Percentiles rank a stretch among this genome's conserved stretches.
These are phyloP conservation scores for Raja brachyura DNA, from an alignment of 2,113 vertebrate species.

Conservation along the genomic window DNA sequence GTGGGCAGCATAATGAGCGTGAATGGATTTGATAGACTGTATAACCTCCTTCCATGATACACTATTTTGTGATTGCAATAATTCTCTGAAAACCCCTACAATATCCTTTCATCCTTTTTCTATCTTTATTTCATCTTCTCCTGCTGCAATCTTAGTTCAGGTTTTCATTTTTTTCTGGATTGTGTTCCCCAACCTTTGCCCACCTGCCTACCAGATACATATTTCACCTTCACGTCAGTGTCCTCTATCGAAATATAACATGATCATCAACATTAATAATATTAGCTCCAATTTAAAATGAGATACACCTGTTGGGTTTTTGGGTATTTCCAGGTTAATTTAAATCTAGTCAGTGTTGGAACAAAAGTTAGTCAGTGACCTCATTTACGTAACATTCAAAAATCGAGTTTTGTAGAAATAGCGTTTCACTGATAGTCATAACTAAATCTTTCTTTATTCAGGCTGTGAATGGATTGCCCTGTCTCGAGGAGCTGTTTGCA, in stretches of 20 bases:
- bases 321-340: neutral
- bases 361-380: neutral
- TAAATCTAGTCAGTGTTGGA: neutral
- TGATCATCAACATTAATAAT: neutral
- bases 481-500: constrained; percentile 28
- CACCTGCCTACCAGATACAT: neutral
- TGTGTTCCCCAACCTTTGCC: neutral
- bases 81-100: neutral
- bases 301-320: neutral
- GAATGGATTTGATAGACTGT: too few species aligned
- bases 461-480: constrained; percentile 24
- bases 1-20: too few species aligned
- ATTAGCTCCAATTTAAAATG: neutral
- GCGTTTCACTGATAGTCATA: neutral
- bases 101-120: neutral
- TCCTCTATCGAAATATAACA: neutral
- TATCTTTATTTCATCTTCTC: neutral
- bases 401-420: neutral
- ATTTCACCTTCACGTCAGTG: too few species aligned
- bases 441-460: neutral
- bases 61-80: neutral
- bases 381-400: neutral
- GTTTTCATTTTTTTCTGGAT: neutral
- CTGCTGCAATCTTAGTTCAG: neutral
- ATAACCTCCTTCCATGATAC: too few species aligned